These are phyloP conservation scores for Sebastes matsubarae DNA, from an alignment of 2,797 vertebrate species.

Conservation along the genomic window DNA sequence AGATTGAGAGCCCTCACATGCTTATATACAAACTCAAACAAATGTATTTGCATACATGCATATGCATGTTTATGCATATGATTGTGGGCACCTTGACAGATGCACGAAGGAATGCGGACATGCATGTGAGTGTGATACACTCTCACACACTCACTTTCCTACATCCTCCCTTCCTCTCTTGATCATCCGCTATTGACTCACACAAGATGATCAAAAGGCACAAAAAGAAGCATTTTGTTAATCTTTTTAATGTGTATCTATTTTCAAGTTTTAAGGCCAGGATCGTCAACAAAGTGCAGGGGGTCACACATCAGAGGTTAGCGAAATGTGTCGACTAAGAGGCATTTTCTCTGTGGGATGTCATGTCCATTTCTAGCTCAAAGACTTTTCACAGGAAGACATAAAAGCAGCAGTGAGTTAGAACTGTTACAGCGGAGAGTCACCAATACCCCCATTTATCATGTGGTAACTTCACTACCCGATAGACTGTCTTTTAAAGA, in stretches of 20 bases:
- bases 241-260: neutral
- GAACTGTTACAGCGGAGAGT: neutral
- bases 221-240: neutral
- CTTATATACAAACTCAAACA: constrained; percentile 17
- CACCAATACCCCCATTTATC: constrained; percentile 2
- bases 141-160: neutral
- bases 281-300: neutral
- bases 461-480: neutral
- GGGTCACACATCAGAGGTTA: constrained; percentile 37
- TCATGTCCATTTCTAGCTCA: constrained; percentile 68
- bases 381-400: constrained; percentile 66
- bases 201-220: neutral
- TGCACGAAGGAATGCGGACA: constrained; percentile 3
- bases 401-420: constrained; percentile 31
- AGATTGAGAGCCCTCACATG: neutral
- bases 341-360: constrained; percentile 69
- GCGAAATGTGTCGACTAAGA: constrained; percentile 61
- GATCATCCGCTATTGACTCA: neutral
- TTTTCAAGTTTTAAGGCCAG: neutral
- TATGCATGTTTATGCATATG: constrained; percentile 10
- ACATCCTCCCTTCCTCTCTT: neutral
- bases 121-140: neutral
- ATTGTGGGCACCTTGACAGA: neutral
- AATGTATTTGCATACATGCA: constrained; percentile 16
- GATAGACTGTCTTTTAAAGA: neutral